A percentile compares a stretch with the other conserved stretches of the same genome.
These are phyloP conservation scores for Catostylus mosaicus DNA, from an alignment of 30 jellyfish, hydroid and myxozoan genomes.

Conservation along the genomic window DNA sequence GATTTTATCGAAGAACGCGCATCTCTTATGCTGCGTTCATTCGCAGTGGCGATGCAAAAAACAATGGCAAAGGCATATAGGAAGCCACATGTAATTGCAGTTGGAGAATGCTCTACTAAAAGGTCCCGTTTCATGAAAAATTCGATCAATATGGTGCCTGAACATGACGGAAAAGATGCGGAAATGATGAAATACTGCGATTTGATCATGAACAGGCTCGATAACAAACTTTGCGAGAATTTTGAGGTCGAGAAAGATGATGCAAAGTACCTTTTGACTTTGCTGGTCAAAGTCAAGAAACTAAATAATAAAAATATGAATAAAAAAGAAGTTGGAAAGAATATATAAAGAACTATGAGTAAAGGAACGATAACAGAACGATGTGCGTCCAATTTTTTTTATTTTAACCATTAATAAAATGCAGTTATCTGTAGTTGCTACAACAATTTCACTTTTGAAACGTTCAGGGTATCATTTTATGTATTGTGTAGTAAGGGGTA, in stretches of 20 bases:
- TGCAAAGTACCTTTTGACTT: background rate
- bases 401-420: no score
- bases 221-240: constrained; percentile 1
- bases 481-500: no score
- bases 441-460: no score
- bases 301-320: background rate
- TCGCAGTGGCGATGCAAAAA: background rate
- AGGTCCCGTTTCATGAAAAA: background rate
- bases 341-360: no score
- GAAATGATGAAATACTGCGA: background rate
- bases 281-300: background rate
- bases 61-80: background rate
- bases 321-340: no score
- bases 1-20: constrained; percentile 34
- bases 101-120: background rate
- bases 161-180: background rate
- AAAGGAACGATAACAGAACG: no score
- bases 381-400: no score
- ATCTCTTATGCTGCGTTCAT: background rate
- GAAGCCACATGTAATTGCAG: background rate
- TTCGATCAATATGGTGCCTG: background rate
- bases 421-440: no score
- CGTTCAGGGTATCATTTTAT: no score
- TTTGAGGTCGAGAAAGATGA: constrained; percentile 5
- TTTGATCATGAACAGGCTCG: background rate